Evolutionary conservation across 2,888 invertebrate genomes (phyloP).

Genomic region (Himalopsyche anomala): DNA sequence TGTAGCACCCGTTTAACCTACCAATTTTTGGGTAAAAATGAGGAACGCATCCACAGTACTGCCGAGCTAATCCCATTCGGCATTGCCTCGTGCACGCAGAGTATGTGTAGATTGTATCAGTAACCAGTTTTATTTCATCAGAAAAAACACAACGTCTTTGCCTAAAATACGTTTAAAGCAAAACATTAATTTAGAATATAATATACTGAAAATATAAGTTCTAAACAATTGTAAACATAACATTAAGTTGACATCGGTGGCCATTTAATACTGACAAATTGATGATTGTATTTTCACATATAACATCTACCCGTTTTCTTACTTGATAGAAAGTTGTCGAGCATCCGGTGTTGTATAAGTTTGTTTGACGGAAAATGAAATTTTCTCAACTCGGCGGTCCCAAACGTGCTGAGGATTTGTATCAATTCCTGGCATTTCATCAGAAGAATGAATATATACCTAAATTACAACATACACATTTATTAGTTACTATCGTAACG

Average conservation of each 20-base stretch:
- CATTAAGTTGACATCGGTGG: not conserved
- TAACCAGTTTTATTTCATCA: conserved; percentile 81
- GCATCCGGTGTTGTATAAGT: conserved; percentile 88
- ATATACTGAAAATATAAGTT: not conserved
- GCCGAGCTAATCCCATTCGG: conserved; percentile 80
- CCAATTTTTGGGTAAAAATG: conserved; percentile 82
- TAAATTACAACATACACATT: conserved; percentile 48
- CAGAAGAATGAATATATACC: conserved; percentile 82
- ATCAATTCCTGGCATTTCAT: conserved; percentile 84
- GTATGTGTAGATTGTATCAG: conserved; percentile 81
- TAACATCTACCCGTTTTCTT: not conserved
- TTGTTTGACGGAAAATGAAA: conserved; percentile 84
- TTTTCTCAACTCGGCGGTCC: conserved; percentile 79
- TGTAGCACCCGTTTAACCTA: conserved; percentile 68
- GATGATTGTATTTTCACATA: not conserved
- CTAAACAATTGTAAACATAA: not conserved
- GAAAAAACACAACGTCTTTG: conserved; percentile 86
- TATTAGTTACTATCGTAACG: not conserved
- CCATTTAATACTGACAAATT: not conserved
- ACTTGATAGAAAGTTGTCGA: conserved; percentile 77
- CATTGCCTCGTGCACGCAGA: conserved; percentile 86
- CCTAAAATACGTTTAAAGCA: conserved; percentile 67
- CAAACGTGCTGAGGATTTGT: conserved; percentile 83
- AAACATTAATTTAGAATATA: no score
- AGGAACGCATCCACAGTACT: conserved; percentile 83